A percentile compares a stretch with the other conserved stretches of the same genome.
Evolutionary conservation across 1,140 invertebrate species (phyloP).

Genomic region (Drosophila sproati): DNA sequence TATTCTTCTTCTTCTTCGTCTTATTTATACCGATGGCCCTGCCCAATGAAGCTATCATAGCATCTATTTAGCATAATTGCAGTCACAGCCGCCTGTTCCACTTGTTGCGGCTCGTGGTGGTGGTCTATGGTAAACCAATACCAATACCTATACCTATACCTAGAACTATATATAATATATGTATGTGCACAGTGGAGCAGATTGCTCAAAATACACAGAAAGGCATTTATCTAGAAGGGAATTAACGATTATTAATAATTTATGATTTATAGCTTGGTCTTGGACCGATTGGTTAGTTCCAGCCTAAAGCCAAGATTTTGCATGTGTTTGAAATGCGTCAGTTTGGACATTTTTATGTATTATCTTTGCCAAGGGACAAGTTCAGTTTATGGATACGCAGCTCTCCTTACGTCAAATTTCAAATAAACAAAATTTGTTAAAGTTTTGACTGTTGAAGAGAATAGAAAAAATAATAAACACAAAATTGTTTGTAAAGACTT

Average conservation of each 20-base stretch:
- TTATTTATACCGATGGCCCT: slow-evolving; percentile 71
- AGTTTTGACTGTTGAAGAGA: background rate
- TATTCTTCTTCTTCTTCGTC: slow-evolving; percentile 22
- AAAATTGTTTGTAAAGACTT: slow-evolving; percentile 39
- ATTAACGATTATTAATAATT: too few species aligned
- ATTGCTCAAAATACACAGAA: background rate
- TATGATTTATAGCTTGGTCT: too few species aligned
- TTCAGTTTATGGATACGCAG: too few species aligned
- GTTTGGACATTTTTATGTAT: too few species aligned
- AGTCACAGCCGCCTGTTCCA: slow-evolving; percentile 22
- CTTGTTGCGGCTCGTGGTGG: slow-evolving; percentile 46
- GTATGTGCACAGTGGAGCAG: slow-evolving; percentile 8
- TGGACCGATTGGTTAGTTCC: too few species aligned
- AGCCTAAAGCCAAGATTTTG: too few species aligned
- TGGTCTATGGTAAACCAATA: slow-evolving; percentile 60
- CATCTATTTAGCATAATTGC: slow-evolving; percentile 80
- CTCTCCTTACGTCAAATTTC: too few species aligned
- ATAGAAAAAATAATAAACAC: slow-evolving; percentile 10
- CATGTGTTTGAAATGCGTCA: too few species aligned
- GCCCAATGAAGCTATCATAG: slow-evolving; percentile 64
- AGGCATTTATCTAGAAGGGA: too few species aligned
- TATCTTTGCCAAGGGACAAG: too few species aligned
- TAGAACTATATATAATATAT: background rate
- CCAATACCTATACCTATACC: too few species aligned
- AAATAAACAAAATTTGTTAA: background rate